These are phyloP conservation scores for Atlantisia rogersi DNA, from an alignment of 2,113 vertebrate species.

Conservation along the genomic window DNA sequence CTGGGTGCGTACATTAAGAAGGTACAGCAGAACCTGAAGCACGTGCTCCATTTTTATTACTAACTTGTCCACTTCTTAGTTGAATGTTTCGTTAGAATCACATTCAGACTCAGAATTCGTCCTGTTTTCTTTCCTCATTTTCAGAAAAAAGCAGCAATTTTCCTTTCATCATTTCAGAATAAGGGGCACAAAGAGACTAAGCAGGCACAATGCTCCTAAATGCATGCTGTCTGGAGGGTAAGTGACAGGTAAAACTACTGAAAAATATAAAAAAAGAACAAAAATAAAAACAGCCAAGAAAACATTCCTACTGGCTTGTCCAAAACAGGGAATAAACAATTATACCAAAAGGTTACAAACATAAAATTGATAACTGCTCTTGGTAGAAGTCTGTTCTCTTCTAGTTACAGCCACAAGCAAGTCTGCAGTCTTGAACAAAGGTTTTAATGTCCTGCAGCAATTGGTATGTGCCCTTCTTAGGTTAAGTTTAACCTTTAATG, in stretches of 20 bases:
- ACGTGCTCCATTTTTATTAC: background rate
- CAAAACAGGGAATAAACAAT: background rate
- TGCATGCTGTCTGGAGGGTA: rapidly evolving
- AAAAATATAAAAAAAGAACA: background rate
- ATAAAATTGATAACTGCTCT: background rate
- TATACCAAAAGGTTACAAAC: background rate
- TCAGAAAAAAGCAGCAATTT: background rate
- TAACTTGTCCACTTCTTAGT: background rate
- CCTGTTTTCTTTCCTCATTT: background rate
- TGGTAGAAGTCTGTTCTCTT: background rate
- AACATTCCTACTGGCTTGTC: background rate
- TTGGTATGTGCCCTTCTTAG: background rate
- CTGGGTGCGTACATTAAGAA: background rate
- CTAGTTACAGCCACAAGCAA: background rate
- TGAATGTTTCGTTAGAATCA: background rate
- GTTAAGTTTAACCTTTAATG: background rate
- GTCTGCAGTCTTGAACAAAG: background rate
- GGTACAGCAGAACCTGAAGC: background rate
- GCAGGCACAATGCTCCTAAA: background rate
- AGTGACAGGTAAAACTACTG: background rate
- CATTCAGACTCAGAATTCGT: background rate
- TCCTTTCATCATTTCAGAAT: background rate
- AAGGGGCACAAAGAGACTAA: background rate
- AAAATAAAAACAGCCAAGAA: background rate
- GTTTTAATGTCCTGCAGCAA: background rate